phyloP scores from a whole-genome alignment of 2,113 vertebrate species.

The Glaucomys volans region DNA sequence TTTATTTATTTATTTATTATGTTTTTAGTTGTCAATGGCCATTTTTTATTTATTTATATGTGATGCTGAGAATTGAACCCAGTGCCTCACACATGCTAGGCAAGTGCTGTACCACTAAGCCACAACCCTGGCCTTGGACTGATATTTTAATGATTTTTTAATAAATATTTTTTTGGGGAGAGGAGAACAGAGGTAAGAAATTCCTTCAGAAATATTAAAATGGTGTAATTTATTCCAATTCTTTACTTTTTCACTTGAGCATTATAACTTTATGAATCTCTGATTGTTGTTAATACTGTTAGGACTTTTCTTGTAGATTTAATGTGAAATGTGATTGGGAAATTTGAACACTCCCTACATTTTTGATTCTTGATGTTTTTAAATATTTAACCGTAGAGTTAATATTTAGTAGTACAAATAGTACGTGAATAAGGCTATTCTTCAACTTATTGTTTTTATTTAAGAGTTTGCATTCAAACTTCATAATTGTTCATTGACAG shows the following conservation, averaged over 20 bases:
- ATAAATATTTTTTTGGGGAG: rapidly evolving
- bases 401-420: neutral
- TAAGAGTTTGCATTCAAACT: neutral
- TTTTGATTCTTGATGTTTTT: conserved; percentile 47
- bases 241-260: neutral
- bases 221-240: neutral
- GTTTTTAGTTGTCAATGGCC: no score
- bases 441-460: conserved; percentile 10
- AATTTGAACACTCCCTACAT: neutral
- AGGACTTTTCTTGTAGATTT: neutral
- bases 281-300: neutral
- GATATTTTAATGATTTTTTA: neutral
- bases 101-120: no score
- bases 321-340: neutral
- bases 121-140: no score
- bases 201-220: neutral
- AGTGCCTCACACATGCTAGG: no score
- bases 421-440: neutral
- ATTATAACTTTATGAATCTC: neutral
- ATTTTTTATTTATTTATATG: no score
- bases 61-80: no score
- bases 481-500: conserved; percentile 1
- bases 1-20: no score
- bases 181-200: neutral
- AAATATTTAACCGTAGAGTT: neutral